Evolutionary conservation across 2,797 vertebrate genomes (phyloP), one percentile per base, ranked within the genome.

Genomic region (Lacerta bilineata): DNA sequence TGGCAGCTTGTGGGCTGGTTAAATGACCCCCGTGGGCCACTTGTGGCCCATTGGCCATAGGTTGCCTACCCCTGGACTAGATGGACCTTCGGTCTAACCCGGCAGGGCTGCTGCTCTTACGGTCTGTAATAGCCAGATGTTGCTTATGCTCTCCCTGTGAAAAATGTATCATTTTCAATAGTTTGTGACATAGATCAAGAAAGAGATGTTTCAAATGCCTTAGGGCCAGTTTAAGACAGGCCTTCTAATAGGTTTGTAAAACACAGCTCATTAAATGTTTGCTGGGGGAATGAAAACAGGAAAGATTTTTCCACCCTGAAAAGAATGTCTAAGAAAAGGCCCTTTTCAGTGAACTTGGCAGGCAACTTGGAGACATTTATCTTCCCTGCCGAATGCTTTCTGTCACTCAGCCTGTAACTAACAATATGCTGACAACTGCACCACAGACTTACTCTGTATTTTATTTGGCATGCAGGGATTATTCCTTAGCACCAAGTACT

Each of bases 371-470:
- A 39, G 86, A 95, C 94, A 95, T 97, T 97, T 96, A 96, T 97
- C 97, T 97, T 96, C 93, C 0, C 86, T 91, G 95, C 88, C 95
- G 95, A 97, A 96, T 94, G 95, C 93, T 93, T 95, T 95, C 95
- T 96, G 96, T 96, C 96, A 96, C 96, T 96, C 95, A 84, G 85
- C 94, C 95, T 92, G 95, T 91, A 95, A 95, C 95, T 96, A 96
- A 97, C 96, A 96, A 97, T 96, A 95, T 79, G n/a, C 94, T 93
- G 93, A 95, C 96, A 97, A 96, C 93, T 93, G 93, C 88, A 91
- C 96, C 97, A 94, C 96, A 96, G 96, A 96, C 96, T 93, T 95
- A 88, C 95, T 94, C 95, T 94, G 95, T 97, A 86, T 97, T 97
- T 97, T 96, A 95, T 93, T 97, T 97, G 96, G 96, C 97, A 80